A percentile compares a stretch with the other conserved stretches of the same genome.
Conservation (phyloP, 2,797 vertebrate genomes). For the Sitta carolinensis region DNA sequence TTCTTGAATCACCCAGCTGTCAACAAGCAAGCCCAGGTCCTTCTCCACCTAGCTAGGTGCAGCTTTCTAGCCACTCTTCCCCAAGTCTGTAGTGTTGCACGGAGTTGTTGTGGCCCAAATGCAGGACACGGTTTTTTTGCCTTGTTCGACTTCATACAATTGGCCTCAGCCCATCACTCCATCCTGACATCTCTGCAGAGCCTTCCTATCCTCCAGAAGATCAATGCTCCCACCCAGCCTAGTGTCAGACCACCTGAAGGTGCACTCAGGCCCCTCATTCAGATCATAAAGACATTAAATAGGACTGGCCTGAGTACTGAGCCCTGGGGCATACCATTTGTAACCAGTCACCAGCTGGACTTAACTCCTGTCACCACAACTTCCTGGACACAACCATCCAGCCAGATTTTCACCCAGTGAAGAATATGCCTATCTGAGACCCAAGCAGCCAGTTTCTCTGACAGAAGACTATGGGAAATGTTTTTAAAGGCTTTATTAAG, state of each 20-base stretch:
- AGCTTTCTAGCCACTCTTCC: background rate
- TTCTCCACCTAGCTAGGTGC: accelerated
- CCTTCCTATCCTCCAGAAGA: background rate
- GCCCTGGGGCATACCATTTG: background rate
- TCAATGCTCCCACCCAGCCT: too few relatives aligned
- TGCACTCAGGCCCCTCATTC: background rate
- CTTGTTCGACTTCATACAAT: background rate
- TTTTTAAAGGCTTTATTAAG: background rate
- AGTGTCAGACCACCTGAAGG: background rate
- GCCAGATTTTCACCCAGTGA: background rate
- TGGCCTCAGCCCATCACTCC: background rate
- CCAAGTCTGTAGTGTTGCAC: background rate
- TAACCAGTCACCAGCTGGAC: background rate
- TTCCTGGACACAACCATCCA: background rate
- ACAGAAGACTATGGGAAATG: background rate
- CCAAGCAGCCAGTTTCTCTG: background rate
- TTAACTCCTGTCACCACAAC: background rate
- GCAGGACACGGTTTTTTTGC: background rate
- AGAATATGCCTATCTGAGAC: background rate
- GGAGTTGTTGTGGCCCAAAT: background rate
- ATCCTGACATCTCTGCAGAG: background rate
- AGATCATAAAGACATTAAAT: background rate
- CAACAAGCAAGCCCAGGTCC: background rate
- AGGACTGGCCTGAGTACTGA: background rate
- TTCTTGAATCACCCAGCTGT: background rate